These are phyloP conservation scores for Hemicrepidius hirtus DNA, from an alignment of 2,888 invertebrate species.

Conservation along the genomic window DNA sequence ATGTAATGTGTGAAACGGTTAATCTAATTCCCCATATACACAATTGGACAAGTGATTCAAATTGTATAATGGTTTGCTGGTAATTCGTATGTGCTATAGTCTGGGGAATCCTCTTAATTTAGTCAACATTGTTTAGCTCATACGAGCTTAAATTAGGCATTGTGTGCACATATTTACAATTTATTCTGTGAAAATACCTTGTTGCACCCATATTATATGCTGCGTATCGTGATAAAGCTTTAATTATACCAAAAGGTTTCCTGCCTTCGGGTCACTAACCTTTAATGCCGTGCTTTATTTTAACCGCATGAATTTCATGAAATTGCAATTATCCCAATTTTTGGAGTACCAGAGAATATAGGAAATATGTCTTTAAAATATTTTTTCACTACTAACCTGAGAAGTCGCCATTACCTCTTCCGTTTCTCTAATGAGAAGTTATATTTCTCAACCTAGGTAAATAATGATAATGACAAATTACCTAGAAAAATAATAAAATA, in stretches of 20 bases:
- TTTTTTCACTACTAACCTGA: no score
- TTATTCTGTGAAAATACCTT: constrained; percentile 45
- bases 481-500: no score
- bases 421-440: no score
- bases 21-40: constrained; percentile 40
- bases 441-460: no score
- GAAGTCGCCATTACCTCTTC: no score
- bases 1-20: constrained; percentile 42
- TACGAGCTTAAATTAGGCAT: constrained; percentile 44
- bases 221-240: constrained; percentile 40
- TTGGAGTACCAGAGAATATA: no score
- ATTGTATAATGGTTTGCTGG: constrained; percentile 36
- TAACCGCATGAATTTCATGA: constrained; percentile 28
- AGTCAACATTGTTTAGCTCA: constrained; percentile 40
- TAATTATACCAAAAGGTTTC: constrained; percentile 40
- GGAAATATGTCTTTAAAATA: neutral
- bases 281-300: constrained; percentile 29
- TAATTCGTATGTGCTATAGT: constrained; percentile 37
- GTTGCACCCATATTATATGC: constrained; percentile 35
- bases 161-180: constrained; percentile 47
- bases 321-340: constrained; percentile 38
- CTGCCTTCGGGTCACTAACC: constrained; percentile 34
- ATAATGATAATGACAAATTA: no score
- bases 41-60: constrained; percentile 41
- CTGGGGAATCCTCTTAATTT: constrained; percentile 46